phyloP scores from a whole-genome alignment of 1,140 invertebrate species.

The Pectinophora gossypiella region DNA sequence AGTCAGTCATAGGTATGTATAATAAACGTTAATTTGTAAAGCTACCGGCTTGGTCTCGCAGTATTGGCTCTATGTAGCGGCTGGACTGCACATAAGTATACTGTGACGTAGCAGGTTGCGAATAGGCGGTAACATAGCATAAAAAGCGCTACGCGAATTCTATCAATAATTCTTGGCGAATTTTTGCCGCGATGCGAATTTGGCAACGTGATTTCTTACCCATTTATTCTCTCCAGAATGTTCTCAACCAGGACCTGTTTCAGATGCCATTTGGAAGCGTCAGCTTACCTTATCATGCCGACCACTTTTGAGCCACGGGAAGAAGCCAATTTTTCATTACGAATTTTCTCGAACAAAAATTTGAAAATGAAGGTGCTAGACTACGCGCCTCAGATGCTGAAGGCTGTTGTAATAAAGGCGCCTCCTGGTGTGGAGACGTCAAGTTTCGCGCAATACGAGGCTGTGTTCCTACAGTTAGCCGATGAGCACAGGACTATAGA shows the following conservation, averaged over 20 bases:
- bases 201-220: no score
- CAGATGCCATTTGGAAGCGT: constrained; percentile 87
- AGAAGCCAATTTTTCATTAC: constrained; percentile 89
- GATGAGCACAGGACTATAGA: constrained; percentile 93
- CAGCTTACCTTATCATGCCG: constrained; percentile 90
- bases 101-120: no score
- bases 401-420: constrained; percentile 85
- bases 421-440: constrained; percentile 77
- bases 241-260: no score
- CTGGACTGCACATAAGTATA: no score
- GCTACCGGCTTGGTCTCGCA: no score
- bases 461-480: constrained; percentile 91
- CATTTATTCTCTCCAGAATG: no score
- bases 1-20: constrained; percentile 78
- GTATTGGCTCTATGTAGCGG: no score
- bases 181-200: no score
- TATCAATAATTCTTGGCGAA: no score
- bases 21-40: no score
- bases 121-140: no score
- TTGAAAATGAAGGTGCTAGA: constrained; percentile 90
- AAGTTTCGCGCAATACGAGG: constrained; percentile 90
- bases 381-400: constrained; percentile 82
- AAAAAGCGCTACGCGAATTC: no score
- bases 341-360: constrained; percentile 88
- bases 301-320: constrained; percentile 95